These are phyloP conservation scores for Lethenteron reissneri DNA, from an alignment of 2,113 vertebrate genomes.

Conservation along the genomic window DNA sequence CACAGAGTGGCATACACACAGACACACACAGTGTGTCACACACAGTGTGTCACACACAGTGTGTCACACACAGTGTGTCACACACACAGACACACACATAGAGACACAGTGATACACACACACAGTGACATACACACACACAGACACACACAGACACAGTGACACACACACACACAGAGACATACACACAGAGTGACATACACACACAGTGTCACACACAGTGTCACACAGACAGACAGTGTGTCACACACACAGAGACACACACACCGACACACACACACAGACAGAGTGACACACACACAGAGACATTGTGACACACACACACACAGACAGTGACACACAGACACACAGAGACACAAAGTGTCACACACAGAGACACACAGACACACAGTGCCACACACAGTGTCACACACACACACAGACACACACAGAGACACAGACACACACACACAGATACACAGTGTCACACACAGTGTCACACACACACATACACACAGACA, in stretches of 20 bases:
- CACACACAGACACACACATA: background rate
- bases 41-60: background rate
- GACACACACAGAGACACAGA: conserved; percentile 1
- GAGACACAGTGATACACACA: background rate
- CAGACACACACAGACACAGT: background rate
- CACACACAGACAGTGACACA: background rate
- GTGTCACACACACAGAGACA: background rate
- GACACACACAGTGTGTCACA: background rate
- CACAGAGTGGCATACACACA: background rate
- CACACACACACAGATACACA: background rate
- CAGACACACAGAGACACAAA: background rate
- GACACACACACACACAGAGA: background rate
- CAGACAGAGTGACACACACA: no score
- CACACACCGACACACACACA: background rate
- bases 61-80: background rate
- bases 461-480: background rate
- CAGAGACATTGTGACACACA: no score
- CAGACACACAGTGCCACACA: background rate
- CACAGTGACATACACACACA: background rate
- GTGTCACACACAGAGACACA: background rate
- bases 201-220: background rate
- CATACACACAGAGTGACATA: background rate
- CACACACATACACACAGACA: background rate
- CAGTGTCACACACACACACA: background rate
- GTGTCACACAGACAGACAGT: background rate